Conservation (phyloP, 2,888 invertebrate genomes). For the Aphrophora alni region DNA sequence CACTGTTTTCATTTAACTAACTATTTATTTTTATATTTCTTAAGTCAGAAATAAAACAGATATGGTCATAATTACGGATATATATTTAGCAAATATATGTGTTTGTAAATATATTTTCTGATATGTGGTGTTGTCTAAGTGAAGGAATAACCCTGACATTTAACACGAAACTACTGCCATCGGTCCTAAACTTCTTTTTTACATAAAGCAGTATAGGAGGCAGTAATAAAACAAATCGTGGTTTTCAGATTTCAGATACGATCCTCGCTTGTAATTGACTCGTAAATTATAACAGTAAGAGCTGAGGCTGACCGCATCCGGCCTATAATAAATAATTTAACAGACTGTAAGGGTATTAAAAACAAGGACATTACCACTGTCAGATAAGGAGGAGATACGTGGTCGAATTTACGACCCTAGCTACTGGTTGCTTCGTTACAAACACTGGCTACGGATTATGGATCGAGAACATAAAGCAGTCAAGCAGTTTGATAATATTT, state of each 20-base stretch:
- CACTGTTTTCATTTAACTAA: too few relatives aligned
- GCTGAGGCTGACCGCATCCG: background rate
- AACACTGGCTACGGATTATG: background rate
- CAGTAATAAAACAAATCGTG: background rate
- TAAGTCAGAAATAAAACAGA: too few relatives aligned
- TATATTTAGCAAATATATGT: too few relatives aligned
- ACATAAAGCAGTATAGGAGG: background rate
- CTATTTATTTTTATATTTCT: too few relatives aligned
- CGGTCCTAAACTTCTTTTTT: background rate
- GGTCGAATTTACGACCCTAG: background rate
- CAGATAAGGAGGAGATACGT: conserved; percentile 2
- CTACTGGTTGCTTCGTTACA: background rate
- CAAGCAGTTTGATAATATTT: background rate
- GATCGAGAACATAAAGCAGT: background rate
- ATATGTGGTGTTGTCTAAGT: too few relatives aligned
- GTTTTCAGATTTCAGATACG: background rate
- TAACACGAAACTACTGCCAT: background rate
- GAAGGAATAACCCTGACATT: background rate
- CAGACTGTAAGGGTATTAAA: conserved; percentile 9
- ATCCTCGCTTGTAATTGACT: background rate
- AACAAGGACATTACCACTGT: background rate
- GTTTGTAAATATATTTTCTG: too few relatives aligned
- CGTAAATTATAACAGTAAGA: background rate
- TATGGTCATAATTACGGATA: too few relatives aligned
- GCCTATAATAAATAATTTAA: background rate